Evolutionary conservation across 2,113 vertebrate genomes (phyloP).

Genomic region (Psittacara wagleri): DNA sequence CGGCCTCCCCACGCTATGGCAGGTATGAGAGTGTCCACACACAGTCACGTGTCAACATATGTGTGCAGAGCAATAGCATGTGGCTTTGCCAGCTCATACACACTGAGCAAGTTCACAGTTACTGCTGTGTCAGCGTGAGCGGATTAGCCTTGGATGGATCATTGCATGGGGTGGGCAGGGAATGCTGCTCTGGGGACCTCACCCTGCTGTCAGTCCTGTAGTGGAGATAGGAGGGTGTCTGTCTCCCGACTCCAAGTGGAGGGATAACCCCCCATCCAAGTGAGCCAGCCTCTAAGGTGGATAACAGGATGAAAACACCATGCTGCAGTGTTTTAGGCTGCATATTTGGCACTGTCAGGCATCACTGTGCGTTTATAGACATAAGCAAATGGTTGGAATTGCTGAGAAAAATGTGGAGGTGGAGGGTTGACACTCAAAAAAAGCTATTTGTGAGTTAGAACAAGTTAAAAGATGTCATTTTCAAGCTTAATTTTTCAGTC

Average conservation of each 20-base stretch:
- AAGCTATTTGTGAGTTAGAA: not conserved
- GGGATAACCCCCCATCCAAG: no score
- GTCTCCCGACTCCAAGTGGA: not conserved
- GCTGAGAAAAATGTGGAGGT: not conserved
- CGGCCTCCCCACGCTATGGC: slow-evolving; percentile 43
- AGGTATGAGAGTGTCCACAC: slow-evolving; percentile 45
- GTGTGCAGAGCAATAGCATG: not conserved
- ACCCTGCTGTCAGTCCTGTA: not conserved
- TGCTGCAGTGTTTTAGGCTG: not conserved
- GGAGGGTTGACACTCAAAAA: not conserved
- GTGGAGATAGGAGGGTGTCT: not conserved
- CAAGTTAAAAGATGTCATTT: not conserved
- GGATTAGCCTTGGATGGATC: not conserved
- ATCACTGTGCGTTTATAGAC: fast-evolving
- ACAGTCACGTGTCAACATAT: not conserved
- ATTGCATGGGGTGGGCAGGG: not conserved
- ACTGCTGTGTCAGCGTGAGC: not conserved
- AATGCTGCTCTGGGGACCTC: not conserved
- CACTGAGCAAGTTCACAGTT: not conserved
- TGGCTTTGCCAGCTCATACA: not conserved
- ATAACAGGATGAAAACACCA: not conserved
- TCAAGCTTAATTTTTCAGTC: not conserved
- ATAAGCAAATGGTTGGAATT: not conserved
- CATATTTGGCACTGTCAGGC: not conserved
- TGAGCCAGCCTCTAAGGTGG: not conserved